These are phyloP conservation scores for Actenoides lindsayi DNA, from an alignment of 2,113 vertebrate species.

Conservation along the genomic window DNA sequence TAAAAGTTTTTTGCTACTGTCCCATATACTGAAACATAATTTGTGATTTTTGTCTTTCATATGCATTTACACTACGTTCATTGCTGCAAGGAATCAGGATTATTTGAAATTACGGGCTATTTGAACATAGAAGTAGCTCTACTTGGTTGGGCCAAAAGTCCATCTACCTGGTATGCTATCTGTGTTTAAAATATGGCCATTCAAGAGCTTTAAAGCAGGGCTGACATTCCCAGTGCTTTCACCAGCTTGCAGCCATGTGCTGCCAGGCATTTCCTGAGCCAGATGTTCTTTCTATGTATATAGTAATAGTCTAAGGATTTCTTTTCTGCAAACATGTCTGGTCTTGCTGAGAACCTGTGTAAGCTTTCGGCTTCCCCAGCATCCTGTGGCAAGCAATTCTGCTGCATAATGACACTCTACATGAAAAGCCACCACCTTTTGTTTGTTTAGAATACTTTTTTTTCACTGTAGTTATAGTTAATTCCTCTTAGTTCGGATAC, in stretches of 20 bases:
- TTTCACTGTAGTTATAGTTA: neutral
- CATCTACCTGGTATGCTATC: neutral
- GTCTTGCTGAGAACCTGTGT: neutral
- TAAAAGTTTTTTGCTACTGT: neutral
- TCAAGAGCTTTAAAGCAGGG: neutral
- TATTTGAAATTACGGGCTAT: neutral
- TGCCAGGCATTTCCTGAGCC: neutral
- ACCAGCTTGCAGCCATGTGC: neutral
- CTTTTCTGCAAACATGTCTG: rapidly evolving
- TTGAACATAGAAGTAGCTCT: neutral
- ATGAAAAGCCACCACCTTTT: neutral
- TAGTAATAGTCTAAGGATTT: neutral
- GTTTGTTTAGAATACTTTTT: neutral
- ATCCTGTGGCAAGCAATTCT: neutral
- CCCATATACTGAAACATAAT: neutral
- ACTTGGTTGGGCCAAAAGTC: neutral
- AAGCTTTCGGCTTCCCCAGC: neutral
- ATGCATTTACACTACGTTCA: neutral
- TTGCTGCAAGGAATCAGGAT: neutral
- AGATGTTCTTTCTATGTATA: neutral
- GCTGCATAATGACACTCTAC: rapidly evolving
- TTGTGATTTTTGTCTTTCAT: neutral
- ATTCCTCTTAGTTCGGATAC: neutral
- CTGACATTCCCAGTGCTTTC: rapidly evolving
- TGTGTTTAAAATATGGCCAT: neutral